Evolutionary conservation across 2,797 vertebrate genomes (phyloP), one percentile per base, ranked within the genome.

Genomic region (Syndactyla subalaris): DNA sequence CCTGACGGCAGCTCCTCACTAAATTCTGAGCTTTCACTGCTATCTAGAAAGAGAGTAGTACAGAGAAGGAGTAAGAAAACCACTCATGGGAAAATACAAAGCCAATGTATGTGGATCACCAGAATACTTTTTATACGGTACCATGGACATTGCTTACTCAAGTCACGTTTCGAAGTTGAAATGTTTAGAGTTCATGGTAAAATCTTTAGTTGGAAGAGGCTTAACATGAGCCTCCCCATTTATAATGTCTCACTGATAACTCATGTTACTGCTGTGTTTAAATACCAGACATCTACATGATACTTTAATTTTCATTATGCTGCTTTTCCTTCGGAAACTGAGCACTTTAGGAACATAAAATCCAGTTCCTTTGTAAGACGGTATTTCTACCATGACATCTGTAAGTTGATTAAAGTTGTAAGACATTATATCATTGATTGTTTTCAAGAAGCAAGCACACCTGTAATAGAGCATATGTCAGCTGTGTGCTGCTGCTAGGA

Each of bases 11-110:
- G 96, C 63, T 99, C 99, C 96, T 99, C 99, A 97, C 98, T 99
- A 97, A 99, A 99, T 97, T 98, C 98, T 67, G 99, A 99, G 96
- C 99, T 99, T 96, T 99, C 98, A 97, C 99, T 99, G 98, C 99
- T 99, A 85, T 99, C 99, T 99, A 93, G 94, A 96, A 95, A 97
- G 96, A 95, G 96, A 97, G 68, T 78, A 88, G 97, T 94, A 97
- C 88, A 97, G 94, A 95, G 39, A 89, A 94, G 74, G 77, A 94
- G 93, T 96, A 88, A 96, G 77, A 97, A 96, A 97, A 96, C 62
- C 39, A 84, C 59, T 36, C 85, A 76, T 65, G 67, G 81, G 81
- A 94, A 93, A 94, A 87, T 38, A 88, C 45, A 92, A 78, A 79
- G 30, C 58, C 75, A 89, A 17, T 18, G 58, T 74, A 68, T 18